A percentile compares a stretch with the other conserved stretches of the same genome.
phyloP scores from a whole-genome alignment of 1,140 invertebrate species.

The Panagrolaimus sp. region DNA sequence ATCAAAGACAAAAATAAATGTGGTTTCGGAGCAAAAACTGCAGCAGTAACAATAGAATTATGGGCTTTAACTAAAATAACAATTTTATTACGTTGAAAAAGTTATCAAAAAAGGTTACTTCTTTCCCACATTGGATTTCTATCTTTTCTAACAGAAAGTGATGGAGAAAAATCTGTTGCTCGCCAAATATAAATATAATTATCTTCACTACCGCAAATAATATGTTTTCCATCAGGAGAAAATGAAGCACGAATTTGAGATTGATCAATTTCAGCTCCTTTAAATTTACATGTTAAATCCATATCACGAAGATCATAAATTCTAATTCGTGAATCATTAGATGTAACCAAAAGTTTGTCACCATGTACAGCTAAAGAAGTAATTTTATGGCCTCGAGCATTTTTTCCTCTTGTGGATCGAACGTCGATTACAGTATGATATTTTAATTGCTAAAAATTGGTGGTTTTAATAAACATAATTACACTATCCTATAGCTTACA shows the following conservation, averaged over 20 bases:
- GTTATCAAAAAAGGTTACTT: constrained; percentile 62
- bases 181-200: constrained; percentile 69
- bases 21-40: constrained; percentile 92
- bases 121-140: constrained; percentile 96
- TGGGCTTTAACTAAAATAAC: constrained; percentile 67
- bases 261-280: constrained; percentile 83
- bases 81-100: neutral
- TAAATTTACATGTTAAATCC: constrained; percentile 91
- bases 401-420: constrained; percentile 83
- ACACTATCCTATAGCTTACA: constrained; percentile 53
- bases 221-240: constrained; percentile 88
- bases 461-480: neutral
- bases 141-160: constrained; percentile 84
- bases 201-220: constrained; percentile 95
- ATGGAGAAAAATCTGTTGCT: constrained; percentile 68
- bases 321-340: constrained; percentile 91
- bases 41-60: constrained; percentile 89
- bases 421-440: constrained; percentile 97
- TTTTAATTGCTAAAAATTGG: constrained; percentile 72
- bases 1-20: constrained; percentile 78
- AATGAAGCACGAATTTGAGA: constrained; percentile 96
- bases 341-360: constrained; percentile 80
- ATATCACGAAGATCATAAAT: constrained; percentile 92
- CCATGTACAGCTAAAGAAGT: constrained; percentile 74
- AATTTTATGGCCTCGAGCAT: constrained; percentile 86